A percentile compares a stretch with the other conserved stretches of the same genome.
These are phyloP conservation scores for Peromyscus maniculatus DNA, from an alignment of 2,113 vertebrate species.

Conservation along the genomic window DNA sequence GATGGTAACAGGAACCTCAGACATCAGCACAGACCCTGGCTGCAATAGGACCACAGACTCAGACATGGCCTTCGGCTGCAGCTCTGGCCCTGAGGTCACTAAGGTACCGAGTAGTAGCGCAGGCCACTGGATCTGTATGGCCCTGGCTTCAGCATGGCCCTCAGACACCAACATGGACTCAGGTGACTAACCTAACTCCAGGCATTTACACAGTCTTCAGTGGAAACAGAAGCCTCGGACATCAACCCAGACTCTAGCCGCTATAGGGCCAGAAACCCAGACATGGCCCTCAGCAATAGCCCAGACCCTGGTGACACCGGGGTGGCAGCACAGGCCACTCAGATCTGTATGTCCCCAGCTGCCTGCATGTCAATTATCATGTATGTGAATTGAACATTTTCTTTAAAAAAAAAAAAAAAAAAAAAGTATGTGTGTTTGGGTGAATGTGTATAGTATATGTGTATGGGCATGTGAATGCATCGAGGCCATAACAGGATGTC, in stretches of 20 bases:
- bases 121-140: background rate
- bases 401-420: background rate
- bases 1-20: too few relatives aligned
- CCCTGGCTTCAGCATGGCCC: background rate
- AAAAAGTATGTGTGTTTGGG: background rate
- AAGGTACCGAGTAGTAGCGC: background rate
- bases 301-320: background rate
- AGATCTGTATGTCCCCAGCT: background rate
- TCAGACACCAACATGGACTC: background rate
- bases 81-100: background rate
- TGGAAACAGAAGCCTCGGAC: background rate
- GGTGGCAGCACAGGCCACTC: background rate
- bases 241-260: background rate
- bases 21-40: too few relatives aligned
- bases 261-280: background rate
- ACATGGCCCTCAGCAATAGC: background rate
- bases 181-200: background rate
- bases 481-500: background rate
- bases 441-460: background rate
- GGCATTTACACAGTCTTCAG: background rate
- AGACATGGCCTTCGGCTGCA: too few relatives aligned
- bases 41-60: too few relatives aligned
- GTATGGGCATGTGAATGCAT: background rate
- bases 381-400: background rate
- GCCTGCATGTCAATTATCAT: background rate